Base-by-base conservation (phyloP, 2,113 vertebrate genomes). In the Phasianus colchicus region DNA sequence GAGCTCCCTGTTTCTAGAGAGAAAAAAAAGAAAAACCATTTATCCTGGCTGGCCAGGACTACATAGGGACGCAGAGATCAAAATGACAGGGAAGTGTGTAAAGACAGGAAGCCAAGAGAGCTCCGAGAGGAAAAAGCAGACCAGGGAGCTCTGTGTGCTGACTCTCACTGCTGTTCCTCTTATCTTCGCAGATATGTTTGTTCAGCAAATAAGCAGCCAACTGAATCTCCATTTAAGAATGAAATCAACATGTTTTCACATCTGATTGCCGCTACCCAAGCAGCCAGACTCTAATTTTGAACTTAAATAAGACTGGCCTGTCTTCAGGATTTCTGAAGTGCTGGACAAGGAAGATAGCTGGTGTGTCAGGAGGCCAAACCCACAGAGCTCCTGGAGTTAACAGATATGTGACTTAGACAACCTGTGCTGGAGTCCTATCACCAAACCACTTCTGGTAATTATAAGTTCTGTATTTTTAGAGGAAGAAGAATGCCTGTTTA, bases 251-350 rank as follows among this genome's bases (percentile, higher is more conserved):
- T 38, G 32, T 45, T 87, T 78, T 65, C 75, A 67, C 48, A 65
- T 47, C 69, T 85, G 60, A 45, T 38, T 89, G 84, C 66, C 63
- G 79, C 60, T 88, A 85, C 24, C 30, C 57, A 79, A 90, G 83
- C 43, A 84, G 61, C 16, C 77, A 92, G 82, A 48, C 66, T 29
- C 0, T 54, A 61, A 96, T 89, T 95, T 48, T 75, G 61, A 89
- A 48, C 15, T 47, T 29, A 11, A 72, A 78, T n/a, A 32, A 67
- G 65, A 6, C 36, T 71, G 57, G 32, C 50, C 38, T 67, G 13
- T 29, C 47, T 84, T 94, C 24, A 45, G 52, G 61, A 60, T 8
- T 10, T 11, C 38, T 81, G 61, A 85, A 88, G 69, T n/a, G 25
- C 42, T n/a, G 52, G 61, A n/a, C 18, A 47, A 81, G 72, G 77